Percentiles rank a stretch among this genome's conserved stretches.
These are phyloP conservation scores for Drosophila carrolli DNA, from an alignment of 1,140 invertebrate species.

Conservation along the genomic window DNA sequence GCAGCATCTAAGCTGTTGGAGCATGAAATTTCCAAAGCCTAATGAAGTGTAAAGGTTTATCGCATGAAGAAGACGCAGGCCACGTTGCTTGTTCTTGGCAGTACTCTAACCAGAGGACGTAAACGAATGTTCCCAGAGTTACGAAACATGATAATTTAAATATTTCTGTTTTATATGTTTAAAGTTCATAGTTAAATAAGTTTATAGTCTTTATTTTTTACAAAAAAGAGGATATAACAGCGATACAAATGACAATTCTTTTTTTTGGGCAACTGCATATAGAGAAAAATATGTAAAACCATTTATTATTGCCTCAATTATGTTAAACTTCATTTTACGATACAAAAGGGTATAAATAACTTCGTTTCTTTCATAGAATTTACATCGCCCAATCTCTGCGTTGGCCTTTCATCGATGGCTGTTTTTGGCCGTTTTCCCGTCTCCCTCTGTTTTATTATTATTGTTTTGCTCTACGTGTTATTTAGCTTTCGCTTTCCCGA, in stretches of 20 bases:
- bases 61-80: conserved; percentile 58
- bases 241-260: too few species aligned
- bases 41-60: conserved; percentile 83
- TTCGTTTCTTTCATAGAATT: neutral
- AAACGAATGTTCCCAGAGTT: neutral
- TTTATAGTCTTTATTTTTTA: too few species aligned
- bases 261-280: too few species aligned
- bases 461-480: conserved; percentile 71
- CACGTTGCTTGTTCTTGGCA: conserved; percentile 22
- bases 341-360: neutral
- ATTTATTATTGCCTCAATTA: too few species aligned
- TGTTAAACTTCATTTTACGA: too few species aligned
- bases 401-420: conserved; percentile 4
- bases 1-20: conserved; percentile 66
- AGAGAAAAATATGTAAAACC: too few species aligned
- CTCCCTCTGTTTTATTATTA: conserved; percentile 68
- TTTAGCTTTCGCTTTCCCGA: conserved; percentile 57
- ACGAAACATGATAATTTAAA: neutral
- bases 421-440: conserved; percentile 6
- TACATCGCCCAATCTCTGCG: neutral
- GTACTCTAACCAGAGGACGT: conserved; percentile 2
- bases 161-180: neutral
- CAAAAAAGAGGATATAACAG: too few species aligned
- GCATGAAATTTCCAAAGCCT: conserved; percentile 77
- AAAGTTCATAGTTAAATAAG: too few species aligned